Evolutionary conservation across 2,888 invertebrate species (phyloP), one percentile per base, ranked within the genome.

Genomic region (Dasysyrphus tricinctus): DNA sequence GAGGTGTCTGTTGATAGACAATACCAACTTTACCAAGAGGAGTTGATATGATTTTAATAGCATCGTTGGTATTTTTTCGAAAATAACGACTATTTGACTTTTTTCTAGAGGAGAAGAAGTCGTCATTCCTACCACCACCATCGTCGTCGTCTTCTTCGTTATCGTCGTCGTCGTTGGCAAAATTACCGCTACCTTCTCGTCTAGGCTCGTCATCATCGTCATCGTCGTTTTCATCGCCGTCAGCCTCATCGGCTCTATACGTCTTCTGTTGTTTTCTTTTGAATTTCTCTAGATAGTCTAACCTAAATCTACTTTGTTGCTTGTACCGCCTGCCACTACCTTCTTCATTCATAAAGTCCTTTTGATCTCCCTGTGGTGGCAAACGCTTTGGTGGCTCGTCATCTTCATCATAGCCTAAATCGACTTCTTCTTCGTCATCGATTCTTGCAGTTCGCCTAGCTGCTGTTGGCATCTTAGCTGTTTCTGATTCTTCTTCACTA

Each of bases 1-100:
- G 90, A 0, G 78, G 75, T 77, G 91, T 91, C 83, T 92, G 92
- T 88, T 93, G 92, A 88, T 93, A 93, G 2, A 93, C 91, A 87
- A 93, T 93, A 83, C 93, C 93, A 70, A 93, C 93, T 88, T 93
- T 93, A 29, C 93, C 93, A 75, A 93, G 89, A 2, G 93, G 93
- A 44, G 93, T 93, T 6, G 93, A 92, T 78, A 93, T 93, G 19
- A 93, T 93, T 88, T 93, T 93, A 29, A 93, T 93, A 14, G 93
- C 93, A 89, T 93, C 93, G 72, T 93, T 93, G 51, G 92, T 90
- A 72, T 92, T 92, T 89, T 92, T 92, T 39, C 92, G 91, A 87
- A 92, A 92, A 86, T 93, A 93, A 34, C 91, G 92, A 88, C 90
- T 90, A 29, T 90, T 90, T 47, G 90, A 89, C 86, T 90, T 91